These are phyloP conservation scores for Lordiphosa mommai DNA, from an alignment of 1,140 invertebrate species.

Conservation along the genomic window DNA sequence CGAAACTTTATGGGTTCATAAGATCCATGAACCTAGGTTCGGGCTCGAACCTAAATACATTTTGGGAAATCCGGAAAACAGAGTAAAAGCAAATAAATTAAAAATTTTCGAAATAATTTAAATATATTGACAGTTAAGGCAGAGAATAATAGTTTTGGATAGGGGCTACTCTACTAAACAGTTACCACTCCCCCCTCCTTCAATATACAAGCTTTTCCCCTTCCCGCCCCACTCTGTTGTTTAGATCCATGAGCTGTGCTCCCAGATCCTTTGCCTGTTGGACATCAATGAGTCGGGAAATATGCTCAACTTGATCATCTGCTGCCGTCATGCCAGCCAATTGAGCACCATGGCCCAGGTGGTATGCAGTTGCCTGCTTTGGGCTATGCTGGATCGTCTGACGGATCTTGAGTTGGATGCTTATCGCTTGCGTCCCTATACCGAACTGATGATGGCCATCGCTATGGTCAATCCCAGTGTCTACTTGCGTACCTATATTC, in stretches of 20 bases:
- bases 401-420: constrained; percentile 34
- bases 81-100: no score
- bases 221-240: no score
- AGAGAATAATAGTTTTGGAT: no score
- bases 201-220: not conserved
- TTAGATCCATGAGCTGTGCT: constrained; percentile 38
- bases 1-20: no score
- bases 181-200: no score
- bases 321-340: constrained; percentile 37
- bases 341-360: constrained; percentile 46
- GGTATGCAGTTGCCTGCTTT: constrained; percentile 40
- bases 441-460: constrained; percentile 33
- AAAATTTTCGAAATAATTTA: no score
- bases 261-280: constrained; percentile 24
- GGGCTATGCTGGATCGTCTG: constrained; percentile 43
- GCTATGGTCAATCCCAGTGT: constrained; percentile 39
- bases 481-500: constrained; percentile 43
- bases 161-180: no score
- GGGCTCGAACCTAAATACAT: no score
- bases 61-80: no score
- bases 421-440: constrained; percentile 31
- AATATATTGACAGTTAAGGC: no score
- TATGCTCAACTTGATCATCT: constrained; percentile 43
- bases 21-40: no score
- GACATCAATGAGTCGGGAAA: constrained; percentile 22